These are phyloP conservation scores for Acropora tenuis DNA, from an alignment of 64 coral and sea anemone genomes.

Conservation along the genomic window DNA sequence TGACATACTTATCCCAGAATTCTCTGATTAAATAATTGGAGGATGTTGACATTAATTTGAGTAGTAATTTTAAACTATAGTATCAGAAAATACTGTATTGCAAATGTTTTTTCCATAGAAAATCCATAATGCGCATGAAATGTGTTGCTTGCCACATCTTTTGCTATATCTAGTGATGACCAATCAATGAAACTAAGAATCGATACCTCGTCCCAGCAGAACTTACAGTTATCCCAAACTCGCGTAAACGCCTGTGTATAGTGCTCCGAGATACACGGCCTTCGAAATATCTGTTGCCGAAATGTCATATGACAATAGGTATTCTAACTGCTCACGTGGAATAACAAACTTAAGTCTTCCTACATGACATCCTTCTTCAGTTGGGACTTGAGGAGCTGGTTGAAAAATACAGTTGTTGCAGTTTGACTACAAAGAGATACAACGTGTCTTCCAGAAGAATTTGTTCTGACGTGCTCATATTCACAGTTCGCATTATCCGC, in stretches of 20 bases:
- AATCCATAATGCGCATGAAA: no score
- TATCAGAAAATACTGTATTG: no score
- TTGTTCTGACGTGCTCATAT: background rate
- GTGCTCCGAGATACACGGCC: background rate
- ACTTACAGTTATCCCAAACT: no score
- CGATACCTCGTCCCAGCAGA: no score
- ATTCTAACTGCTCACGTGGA: background rate
- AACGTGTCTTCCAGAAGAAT: background rate
- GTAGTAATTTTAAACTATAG: no score
- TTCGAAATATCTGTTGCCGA: background rate
- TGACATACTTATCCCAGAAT: no score
- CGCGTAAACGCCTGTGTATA: background rate
- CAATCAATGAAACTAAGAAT: no score
- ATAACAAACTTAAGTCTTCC: background rate
- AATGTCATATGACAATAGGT: background rate
- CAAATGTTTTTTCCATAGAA: no score
- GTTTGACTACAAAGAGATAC: background rate
- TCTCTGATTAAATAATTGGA: no score
- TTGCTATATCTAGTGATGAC: no score
- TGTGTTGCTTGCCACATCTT: no score
- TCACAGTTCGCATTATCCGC: background rate
- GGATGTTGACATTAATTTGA: no score
- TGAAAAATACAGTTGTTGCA: background rate
- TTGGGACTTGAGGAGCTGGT: background rate
- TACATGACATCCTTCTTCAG: background rate